Evolutionary conservation across 2,797 vertebrate genomes (phyloP).

Genomic region (Astyanax mexicanus): DNA sequence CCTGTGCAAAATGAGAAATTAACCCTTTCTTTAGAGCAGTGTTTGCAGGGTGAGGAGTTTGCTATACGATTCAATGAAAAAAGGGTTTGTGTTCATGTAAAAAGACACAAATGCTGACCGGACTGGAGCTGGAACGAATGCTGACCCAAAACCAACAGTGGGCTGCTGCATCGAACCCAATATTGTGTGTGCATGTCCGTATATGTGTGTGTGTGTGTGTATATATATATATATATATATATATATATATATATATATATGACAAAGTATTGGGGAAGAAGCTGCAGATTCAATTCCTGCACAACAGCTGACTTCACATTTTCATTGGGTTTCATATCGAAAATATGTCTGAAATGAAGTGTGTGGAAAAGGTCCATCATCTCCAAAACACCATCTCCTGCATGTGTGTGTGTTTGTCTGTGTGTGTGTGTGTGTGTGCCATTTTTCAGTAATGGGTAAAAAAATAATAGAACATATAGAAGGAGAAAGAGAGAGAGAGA

Average conservation of each 20-base stretch:
- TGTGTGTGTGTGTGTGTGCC: not conserved
- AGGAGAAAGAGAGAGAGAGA: not conserved
- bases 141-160: slow-evolving; percentile 1
- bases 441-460: not conserved
- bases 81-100: not conserved
- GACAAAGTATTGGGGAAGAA: not conserved
- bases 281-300: not conserved
- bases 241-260: not conserved
- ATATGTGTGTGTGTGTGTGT: slow-evolving; percentile 8
- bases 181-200: slow-evolving; percentile 5
- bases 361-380: slow-evolving; percentile 5
- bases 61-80: not conserved
- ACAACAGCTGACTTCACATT: slow-evolving; percentile 15
- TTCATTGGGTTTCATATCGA: slow-evolving; percentile 7
- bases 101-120: slow-evolving; percentile 7
- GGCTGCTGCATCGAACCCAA: not conserved
- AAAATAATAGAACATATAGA: slow-evolving; percentile 14
- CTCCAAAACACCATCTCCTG: slow-evolving; percentile 1
- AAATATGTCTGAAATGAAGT: slow-evolving; percentile 18
- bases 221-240: too few relatives aligned
- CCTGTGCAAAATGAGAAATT: slow-evolving; percentile 8
- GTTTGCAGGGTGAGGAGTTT: too few relatives aligned
- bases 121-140: not conserved
- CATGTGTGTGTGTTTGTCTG: slow-evolving; percentile 12
- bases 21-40: not conserved